These are phyloP conservation scores for Craseonycteris thonglongyai DNA, from an alignment of 2,113 vertebrate species.

Conservation along the genomic window DNA sequence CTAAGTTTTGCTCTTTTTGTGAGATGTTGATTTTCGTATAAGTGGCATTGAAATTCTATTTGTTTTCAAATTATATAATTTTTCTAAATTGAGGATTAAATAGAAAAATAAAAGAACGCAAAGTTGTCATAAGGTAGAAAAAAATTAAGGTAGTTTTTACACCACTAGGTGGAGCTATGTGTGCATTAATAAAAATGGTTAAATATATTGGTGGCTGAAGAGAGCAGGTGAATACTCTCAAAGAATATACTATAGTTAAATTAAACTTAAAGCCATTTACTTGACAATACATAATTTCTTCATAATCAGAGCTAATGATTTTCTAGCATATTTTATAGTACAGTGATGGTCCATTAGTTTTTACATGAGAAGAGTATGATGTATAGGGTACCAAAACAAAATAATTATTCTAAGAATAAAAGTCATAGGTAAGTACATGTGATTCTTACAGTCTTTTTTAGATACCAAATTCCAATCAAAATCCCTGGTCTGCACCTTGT, in stretches of 20 bases:
- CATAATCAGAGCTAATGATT: not conserved
- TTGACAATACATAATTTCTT: not conserved
- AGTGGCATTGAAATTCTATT: not conserved
- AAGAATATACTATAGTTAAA: slow-evolving; percentile 19
- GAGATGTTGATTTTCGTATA: not conserved
- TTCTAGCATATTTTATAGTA: not conserved
- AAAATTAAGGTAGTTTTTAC: not conserved
- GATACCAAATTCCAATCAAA: not conserved
- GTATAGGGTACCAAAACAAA: not conserved
- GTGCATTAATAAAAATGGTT: not conserved
- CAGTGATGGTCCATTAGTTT: not conserved
- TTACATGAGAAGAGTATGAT: not conserved
- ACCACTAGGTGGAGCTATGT: slow-evolving; percentile 70
- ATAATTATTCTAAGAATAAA: not conserved
- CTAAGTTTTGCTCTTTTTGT: not conserved
- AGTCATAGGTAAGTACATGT: not conserved
- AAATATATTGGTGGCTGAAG: not conserved
- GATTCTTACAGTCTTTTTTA: slow-evolving; percentile 1
- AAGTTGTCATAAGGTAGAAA: not conserved
- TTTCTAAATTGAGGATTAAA: slow-evolving; percentile 13
- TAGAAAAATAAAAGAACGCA: not conserved
- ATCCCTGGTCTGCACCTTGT: not conserved
- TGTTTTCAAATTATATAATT: not conserved
- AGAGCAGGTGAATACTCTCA: not conserved
- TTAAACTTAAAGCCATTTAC: not conserved